Evolutionary conservation across 2,797 vertebrate species (phyloP).

Genomic region (Chaenodraco wilsoni): DNA sequence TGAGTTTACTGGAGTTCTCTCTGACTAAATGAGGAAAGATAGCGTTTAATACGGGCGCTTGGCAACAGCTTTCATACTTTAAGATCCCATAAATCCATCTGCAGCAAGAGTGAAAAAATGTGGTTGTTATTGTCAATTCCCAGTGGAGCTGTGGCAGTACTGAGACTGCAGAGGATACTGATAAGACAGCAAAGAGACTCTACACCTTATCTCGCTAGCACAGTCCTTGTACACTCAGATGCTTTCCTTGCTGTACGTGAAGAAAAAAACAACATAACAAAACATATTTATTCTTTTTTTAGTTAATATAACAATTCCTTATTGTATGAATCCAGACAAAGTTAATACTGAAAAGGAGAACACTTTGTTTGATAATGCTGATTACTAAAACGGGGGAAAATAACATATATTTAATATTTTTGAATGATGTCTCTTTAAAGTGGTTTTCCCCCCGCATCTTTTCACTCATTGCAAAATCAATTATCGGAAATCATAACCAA

Average conservation of each 20-base stretch:
- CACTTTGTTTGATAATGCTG: conserved; percentile 57
- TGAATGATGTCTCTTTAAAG: conserved; percentile 54
- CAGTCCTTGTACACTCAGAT: conserved; percentile 81
- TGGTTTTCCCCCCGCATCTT: conserved; percentile 13
- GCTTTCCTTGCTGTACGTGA: conserved; percentile 59
- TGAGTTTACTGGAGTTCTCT: conserved; percentile 67
- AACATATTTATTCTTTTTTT: conserved; percentile 62
- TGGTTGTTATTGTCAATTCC: conserved; percentile 78
- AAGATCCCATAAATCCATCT: conserved; percentile 76
- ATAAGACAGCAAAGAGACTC: conserved; percentile 81
- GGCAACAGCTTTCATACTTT: conserved; percentile 70
- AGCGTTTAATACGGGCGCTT: conserved; percentile 70
- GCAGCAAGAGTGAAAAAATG: conserved; percentile 57
- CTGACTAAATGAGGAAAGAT: conserved; percentile 72
- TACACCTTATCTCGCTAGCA: conserved; percentile 80
- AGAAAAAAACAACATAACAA: conserved; percentile 55
- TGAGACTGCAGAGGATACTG: conserved; percentile 78
- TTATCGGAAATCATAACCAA: conserved; percentile 71
- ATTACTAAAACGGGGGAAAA: conserved; percentile 53
- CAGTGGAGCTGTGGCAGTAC: conserved; percentile 74
- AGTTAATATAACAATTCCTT: conserved; percentile 70
- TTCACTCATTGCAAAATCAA: conserved; percentile 62
- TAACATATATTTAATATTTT: conserved; percentile 56
- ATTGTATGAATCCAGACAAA: conserved; percentile 62
- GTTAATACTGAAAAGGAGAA: conserved; percentile 55